phyloP scores from a whole-genome alignment of 37 sponge, comb jelly and placozoan species.

The Bolinopsis microptera region DNA sequence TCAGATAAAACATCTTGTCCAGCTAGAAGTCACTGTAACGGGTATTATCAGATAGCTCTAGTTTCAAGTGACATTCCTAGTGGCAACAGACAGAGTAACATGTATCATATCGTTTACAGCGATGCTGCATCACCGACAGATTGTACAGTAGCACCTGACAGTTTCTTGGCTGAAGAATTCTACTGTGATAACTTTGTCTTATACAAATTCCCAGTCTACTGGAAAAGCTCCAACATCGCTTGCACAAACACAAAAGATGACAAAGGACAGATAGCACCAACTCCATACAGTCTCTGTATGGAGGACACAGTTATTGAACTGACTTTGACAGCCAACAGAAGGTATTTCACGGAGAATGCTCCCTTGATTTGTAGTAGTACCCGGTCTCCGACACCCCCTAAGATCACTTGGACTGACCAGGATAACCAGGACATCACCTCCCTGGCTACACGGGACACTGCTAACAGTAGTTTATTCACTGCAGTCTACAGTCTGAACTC shows the following conservation, averaged over 20 bases:
- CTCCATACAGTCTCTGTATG: conserved; percentile 32
- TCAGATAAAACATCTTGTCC: background rate
- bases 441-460: background rate
- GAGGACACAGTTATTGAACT: background rate
- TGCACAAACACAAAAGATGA: background rate
- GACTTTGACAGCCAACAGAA: background rate
- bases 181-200: conserved; percentile 1
- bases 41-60: background rate
- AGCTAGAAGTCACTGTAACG: background rate
- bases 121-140: too few relatives aligned
- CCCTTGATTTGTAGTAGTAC: background rate
- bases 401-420: background rate
- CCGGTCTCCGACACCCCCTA: background rate
- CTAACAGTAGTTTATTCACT: background rate
- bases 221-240: background rate
- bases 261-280: background rate
- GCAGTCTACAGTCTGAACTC: background rate
- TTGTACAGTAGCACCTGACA: background rate
- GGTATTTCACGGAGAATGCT: background rate
- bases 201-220: background rate
- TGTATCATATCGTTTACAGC: background rate
- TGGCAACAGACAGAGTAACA: background rate
- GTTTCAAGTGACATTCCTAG: background rate
- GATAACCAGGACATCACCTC: background rate
- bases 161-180: background rate